phyloP scores from a whole-genome alignment of 2,888 invertebrate species.

The Apodemia zela region DNA sequence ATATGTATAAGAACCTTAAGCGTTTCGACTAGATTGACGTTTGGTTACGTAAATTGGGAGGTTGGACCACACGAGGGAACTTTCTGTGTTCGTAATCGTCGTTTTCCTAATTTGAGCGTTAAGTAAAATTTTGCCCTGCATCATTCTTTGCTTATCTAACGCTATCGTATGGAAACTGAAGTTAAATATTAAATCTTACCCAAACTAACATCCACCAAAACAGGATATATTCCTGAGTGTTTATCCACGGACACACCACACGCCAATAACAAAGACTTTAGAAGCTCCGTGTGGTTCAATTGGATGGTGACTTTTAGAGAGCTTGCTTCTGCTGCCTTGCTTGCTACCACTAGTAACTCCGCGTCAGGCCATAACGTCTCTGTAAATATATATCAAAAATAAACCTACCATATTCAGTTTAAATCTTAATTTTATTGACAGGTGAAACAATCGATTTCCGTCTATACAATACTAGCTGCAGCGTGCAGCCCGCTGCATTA shows the following conservation, averaged over 20 bases:
- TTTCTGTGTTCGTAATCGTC: too few species aligned
- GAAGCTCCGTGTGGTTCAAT: conserved; percentile 88
- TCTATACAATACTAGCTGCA: too few species aligned
- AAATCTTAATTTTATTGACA: too few species aligned
- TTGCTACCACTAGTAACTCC: conserved; percentile 89
- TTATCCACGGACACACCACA: conserved; percentile 88
- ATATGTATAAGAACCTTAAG: too few species aligned
- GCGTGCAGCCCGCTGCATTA: too few species aligned
- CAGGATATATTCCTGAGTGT: conserved; percentile 56
- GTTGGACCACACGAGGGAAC: too few species aligned
- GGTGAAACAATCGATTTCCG: too few species aligned
- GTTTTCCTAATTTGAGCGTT: too few species aligned
- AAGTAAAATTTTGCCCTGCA: too few species aligned
- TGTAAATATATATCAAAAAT: conserved; percentile 37
- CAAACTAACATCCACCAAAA: conserved; percentile 59
- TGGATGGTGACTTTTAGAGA: conserved; percentile 75
- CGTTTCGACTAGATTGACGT: too few species aligned
- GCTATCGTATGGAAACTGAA: neutral
- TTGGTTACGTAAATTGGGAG: too few species aligned
- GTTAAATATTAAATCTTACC: conserved; percentile 44
- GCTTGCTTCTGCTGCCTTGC: conserved; percentile 65
- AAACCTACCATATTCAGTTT: too few species aligned
- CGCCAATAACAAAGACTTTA: conserved; percentile 88
- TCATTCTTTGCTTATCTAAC: neutral
- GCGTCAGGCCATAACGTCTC: conserved; percentile 90